Percentiles rank a stretch among this genome's conserved stretches.
phyloP scores from a whole-genome alignment of 2,888 invertebrate species.

The Synanthedon vespiformis region DNA sequence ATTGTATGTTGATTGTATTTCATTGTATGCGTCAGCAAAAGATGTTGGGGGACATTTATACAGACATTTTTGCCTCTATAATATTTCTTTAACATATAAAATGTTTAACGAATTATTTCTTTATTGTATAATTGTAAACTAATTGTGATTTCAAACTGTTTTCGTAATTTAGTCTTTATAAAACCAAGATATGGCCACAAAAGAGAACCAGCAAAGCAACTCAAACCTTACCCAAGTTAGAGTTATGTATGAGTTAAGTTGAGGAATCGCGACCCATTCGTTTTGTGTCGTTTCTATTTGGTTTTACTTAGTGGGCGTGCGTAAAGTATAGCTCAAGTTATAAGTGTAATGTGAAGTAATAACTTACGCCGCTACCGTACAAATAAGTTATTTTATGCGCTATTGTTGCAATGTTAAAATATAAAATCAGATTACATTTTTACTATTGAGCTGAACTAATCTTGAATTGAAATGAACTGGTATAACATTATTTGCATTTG shows the following conservation, averaged over 20 bases:
- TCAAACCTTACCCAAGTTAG: not conserved
- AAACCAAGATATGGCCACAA: too few relatives aligned
- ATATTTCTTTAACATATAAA: too few relatives aligned
- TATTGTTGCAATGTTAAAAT: not conserved
- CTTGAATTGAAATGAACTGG: too few relatives aligned
- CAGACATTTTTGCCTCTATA: too few relatives aligned
- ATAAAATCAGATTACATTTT: not conserved
- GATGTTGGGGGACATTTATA: too few relatives aligned
- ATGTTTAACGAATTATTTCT: too few relatives aligned
- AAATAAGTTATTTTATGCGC: not conserved
- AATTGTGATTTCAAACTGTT: too few relatives aligned
- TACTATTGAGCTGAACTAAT: not conserved
- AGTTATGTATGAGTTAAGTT: slow-evolving; percentile 12
- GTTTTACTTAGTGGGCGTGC: slow-evolving; percentile 23
- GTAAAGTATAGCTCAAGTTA: slow-evolving; percentile 18
- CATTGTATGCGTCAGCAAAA: too few relatives aligned
- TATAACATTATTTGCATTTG: too few relatives aligned
- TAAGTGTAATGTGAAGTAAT: slow-evolving; percentile 4
- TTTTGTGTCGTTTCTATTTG: slow-evolving; percentile 17
- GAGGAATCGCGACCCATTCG: slow-evolving; percentile 27
- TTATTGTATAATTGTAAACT: too few relatives aligned
- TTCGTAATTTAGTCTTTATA: too few relatives aligned
- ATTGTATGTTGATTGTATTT: too few relatives aligned
- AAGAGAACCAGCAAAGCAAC: not conserved
- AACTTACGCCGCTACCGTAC: not conserved